Base-by-base conservation (phyloP, 2,888 invertebrate species). In the Leucozona laternaria region DNA sequence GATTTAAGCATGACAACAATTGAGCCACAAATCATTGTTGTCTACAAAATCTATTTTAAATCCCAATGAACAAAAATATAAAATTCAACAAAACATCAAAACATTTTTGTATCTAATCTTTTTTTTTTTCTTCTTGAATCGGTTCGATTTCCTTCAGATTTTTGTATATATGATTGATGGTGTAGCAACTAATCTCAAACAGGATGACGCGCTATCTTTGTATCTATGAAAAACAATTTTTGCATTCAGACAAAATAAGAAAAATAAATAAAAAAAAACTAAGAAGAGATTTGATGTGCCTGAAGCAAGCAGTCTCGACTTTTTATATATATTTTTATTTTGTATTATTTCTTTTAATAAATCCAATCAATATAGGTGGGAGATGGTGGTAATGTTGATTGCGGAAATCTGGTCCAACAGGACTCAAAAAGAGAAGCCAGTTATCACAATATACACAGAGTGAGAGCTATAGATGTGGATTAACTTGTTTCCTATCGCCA, bases 401-500 rank as follows among this genome's bases (percentile, higher is more conserved):
- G 76, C 71, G 80, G 64, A 80, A 72, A 84, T 84, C 82, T 86
- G 70, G 85, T 82, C 58, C 78, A 86, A 78, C 85, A 86, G 85
- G 85, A 86, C 82, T 57, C 28, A 17, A 53, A 53, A 17, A 17
- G 40, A 58, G 62, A 71, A 82, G 85, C 82, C 81, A 82, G 85
- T 78, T 86, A 78, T 68, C 68, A 22, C 72, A 62, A 71, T 3
- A 20, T 7, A 20, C 85, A 6, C 7, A 50, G 40, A 70, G 81
- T 85, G 79, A 79, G 79, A 83, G 83, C 79, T 83, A 53, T 28
- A 53, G 43, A 28, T 62, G 62, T 62, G 28, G 50, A 40, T 55
- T 66, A 70, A 70, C 70, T 55, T 40, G 70, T 70, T 70, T 55
- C 11, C 22, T 40, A 48, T 66, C 13, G 2, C 31, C 20, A 66